Percentiles rank a stretch among this genome's conserved stretches.
These are phyloP conservation scores for Aphodius sticticus DNA, from an alignment of 2,888 invertebrate species.

Conservation along the genomic window DNA sequence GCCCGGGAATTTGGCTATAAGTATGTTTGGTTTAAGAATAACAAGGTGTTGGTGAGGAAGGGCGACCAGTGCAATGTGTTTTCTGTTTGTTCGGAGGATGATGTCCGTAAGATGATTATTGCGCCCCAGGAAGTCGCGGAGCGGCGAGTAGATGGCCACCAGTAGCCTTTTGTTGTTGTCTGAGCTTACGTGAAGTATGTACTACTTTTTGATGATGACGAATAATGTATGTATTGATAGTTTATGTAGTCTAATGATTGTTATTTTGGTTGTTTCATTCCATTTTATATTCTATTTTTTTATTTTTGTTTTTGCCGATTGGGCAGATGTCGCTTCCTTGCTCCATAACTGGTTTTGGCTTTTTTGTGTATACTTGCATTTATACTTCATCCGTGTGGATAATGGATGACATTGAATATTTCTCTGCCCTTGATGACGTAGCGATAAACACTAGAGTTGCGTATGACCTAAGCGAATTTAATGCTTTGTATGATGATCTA, in stretches of 20 bases:
- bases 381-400: background rate
- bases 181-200: background rate
- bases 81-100: constrained; percentile 5
- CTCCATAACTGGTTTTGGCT: background rate
- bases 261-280: background rate
- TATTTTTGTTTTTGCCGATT: background rate
- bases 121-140: background rate
- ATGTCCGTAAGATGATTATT: background rate
- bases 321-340: background rate
- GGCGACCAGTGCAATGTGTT: background rate
- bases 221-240: background rate
- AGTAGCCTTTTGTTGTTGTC: background rate
- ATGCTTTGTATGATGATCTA: background rate
- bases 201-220: background rate
- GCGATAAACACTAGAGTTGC: background rate
- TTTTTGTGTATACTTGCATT: background rate
- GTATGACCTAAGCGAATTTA: background rate
- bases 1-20: constrained; percentile 10
- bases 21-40: constrained; percentile 16
- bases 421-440: background rate
- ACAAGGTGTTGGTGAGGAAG: constrained; percentile 15
- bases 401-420: background rate
- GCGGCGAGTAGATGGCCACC: background rate
- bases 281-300: background rate
- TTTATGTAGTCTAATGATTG: background rate